Evolutionary conservation across 2,113 vertebrate genomes (phyloP).

Genomic region (Leptobrachium ailaonicum): DNA sequence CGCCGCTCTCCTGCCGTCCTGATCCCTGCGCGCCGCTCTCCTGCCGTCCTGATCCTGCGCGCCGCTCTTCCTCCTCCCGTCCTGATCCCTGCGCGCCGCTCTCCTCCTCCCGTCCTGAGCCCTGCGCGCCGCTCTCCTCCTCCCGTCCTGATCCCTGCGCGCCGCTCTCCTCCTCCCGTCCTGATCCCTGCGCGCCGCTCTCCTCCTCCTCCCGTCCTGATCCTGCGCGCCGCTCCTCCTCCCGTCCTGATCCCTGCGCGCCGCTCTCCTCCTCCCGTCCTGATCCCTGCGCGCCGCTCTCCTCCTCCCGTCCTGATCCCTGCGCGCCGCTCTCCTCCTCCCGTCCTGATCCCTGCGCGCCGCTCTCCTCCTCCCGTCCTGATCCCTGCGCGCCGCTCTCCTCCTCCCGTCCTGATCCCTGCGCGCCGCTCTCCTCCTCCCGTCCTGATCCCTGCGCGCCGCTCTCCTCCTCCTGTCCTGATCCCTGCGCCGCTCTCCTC

Average conservation of each 20-base stretch:
- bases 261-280: not conserved
- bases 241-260: not conserved
- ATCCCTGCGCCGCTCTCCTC: not conserved
- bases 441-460: not conserved
- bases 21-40: too few species aligned
- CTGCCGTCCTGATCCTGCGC: too few species aligned
- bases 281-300: not conserved
- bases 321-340: not conserved
- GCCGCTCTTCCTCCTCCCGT: too few species aligned
- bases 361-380: not conserved
- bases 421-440: not conserved
- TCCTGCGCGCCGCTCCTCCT: not conserved
- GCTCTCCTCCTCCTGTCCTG: too few species aligned
- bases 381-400: not conserved
- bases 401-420: not conserved
- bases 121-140: too few species aligned
- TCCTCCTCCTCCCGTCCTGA: too few species aligned
- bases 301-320: not conserved
- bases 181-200: too few species aligned
- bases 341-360: not conserved
- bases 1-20: too few species aligned
- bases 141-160: too few species aligned
- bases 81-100: too few species aligned
- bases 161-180: too few species aligned
- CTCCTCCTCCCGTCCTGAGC: too few species aligned